Evolutionary conservation across 1,140 invertebrate species (phyloP), one percentile per base, ranked within the genome.

Genomic region (Saxidomus purpurata): DNA sequence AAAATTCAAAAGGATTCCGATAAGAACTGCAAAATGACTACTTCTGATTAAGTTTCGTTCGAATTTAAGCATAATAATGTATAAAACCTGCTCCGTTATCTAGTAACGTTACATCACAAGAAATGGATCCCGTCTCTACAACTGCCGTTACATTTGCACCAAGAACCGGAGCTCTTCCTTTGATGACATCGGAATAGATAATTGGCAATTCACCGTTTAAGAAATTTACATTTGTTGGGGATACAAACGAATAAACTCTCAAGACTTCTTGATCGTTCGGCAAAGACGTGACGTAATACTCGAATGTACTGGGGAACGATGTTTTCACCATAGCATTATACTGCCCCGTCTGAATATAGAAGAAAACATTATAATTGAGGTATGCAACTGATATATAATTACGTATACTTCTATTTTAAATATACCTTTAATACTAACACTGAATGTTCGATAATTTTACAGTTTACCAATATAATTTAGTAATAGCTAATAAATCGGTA

Each of bases 11-110:
- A n/a, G n/a, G n/a, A n/a, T n/a, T n/a, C n/a, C n/a, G n/a, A n/a
- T n/a, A n/a, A n/a, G n/a, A n/a, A n/a, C n/a, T n/a, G n/a, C n/a
- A n/a, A n/a, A n/a, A n/a, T n/a, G n/a, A n/a, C n/a, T n/a, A n/a
- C n/a, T n/a, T n/a, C n/a, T n/a, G n/a, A n/a, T n/a, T n/a, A 43
- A 8, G 4, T 43, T 43, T 43, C 43, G 6, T 74, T 34, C 6
- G n/a, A n/a, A n/a, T n/a, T n/a, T n/a, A n/a, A n/a, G n/a, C n/a
- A n/a, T n/a, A n/a, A n/a, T n/a, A n/a, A n/a, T n/a, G n/a, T n/a
- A n/a, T n/a, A n/a, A n/a, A n/a, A 81, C 98, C 97, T 95, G 99
- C 99, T 94, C 99, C 99, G 19, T 98, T 96, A 1, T 99, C 96
- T 91, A 97, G 96, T 90, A 97, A 97, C 85, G 67, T 61, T 55